Evolutionary conservation across 2,888 invertebrate genomes (phyloP), one percentile per base, ranked within the genome.

Genomic region (Schrankia costaestrigalis): DNA sequence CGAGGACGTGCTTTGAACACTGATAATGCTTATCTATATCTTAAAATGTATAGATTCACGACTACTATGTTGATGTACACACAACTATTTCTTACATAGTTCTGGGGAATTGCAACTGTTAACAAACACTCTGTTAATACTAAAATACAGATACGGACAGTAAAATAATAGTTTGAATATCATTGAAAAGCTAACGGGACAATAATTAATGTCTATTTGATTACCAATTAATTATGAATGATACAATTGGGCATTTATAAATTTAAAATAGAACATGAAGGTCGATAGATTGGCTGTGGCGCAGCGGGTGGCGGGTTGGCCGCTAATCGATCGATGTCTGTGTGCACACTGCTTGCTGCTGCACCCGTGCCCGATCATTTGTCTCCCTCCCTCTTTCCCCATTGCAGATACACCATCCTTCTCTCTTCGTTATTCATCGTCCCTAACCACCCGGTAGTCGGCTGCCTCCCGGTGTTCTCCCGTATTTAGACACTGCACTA

Each of bases 321-420:
- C 74, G 76, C 80, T 82, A 81, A 86, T 85, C 86, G 86, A 86
- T 87, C 78, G 81, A 63, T 78, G 82, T 82, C 83, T 82, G 78
- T 81, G 79, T 84, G 80, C 77, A 78, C 54, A 60, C 71, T 74
- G 74, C 71, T 67, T 70, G 67, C 69, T 75, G 68, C 70, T 75
- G 74, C 74, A 72, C 72, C 63, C 72, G 70, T 63, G 63, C 65
- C 60, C 70, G 52, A 68, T 68, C 64, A 63, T 67, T 70, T 70
- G 69, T 83, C 84, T 74, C 82, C 62, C 71, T 82, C 77, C 48
- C 46, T 52, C 59, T 57, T 43, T 35, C 63, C 56, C 60, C 51
- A 48, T 59, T 41, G 49, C 55, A 72, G 56, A 72, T 76, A 64
- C 67, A 69, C 80, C 76, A 67, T 84, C 84, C 77, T 66, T 68